A percentile compares a stretch with the other conserved stretches of the same genome.
Conservation (phyloP, 2,113 vertebrate species). For the Tupaia chinensis region DNA sequence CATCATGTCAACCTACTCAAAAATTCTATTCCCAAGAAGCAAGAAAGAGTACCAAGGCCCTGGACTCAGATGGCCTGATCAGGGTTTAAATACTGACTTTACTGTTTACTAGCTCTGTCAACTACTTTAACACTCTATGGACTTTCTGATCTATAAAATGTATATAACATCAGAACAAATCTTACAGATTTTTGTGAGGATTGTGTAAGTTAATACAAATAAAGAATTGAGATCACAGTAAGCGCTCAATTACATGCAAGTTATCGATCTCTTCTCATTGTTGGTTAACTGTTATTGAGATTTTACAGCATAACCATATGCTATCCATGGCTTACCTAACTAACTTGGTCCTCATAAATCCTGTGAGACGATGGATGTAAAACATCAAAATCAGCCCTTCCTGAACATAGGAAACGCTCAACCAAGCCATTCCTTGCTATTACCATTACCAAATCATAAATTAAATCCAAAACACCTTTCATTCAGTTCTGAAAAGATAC, state of each 20-base stretch:
- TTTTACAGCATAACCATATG: slow-evolving; percentile 28
- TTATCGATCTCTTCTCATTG: background rate
- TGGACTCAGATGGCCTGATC: background rate
- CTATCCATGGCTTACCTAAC: background rate
- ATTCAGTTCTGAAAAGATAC: slow-evolving; percentile 11
- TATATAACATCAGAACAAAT: background rate
- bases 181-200: background rate
- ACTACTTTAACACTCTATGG: background rate
- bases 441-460: slow-evolving; percentile 15
- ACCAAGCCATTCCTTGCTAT: background rate
- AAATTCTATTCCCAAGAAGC: background rate
- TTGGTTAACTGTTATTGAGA: background rate
- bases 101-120: background rate
- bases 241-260: background rate
- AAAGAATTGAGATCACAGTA: slow-evolving; percentile 2
- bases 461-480: slow-evolving; percentile 36
- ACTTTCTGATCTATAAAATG: slow-evolving; percentile 41
- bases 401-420: background rate
- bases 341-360: background rate
- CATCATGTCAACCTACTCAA: background rate
- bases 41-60: background rate
- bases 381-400: background rate
- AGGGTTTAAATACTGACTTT: background rate
- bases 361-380: background rate
- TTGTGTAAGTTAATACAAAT: background rate